A percentile compares a stretch with the other conserved stretches of the same genome.
These are phyloP conservation scores for Vanessa tameamea DNA, from an alignment of 1,140 invertebrate genomes.

Conservation along the genomic window DNA sequence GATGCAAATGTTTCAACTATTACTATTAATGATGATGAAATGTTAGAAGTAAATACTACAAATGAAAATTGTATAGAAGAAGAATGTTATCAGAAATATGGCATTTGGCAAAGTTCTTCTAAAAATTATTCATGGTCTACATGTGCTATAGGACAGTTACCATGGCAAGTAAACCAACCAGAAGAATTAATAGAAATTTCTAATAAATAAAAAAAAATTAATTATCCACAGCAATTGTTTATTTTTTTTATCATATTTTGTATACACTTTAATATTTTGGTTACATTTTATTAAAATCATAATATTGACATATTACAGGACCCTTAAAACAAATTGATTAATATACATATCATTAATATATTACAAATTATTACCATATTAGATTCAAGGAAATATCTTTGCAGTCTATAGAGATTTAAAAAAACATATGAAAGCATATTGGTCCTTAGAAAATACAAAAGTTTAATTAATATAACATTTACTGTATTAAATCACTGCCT, in stretches of 20 bases:
- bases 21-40: constrained; percentile 22
- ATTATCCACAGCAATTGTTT: constrained; percentile 70
- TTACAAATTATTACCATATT: constrained; percentile 58
- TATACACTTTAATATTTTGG: constrained; percentile 79
- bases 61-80: constrained; percentile 6
- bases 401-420: constrained; percentile 16
- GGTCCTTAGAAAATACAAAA: constrained; percentile 30
- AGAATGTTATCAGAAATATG: constrained; percentile 25
- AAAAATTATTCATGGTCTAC: constrained; percentile 48
- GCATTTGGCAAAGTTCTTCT: constrained; percentile 60
- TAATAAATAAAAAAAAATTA: constrained; percentile 38
- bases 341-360: constrained; percentile 73
- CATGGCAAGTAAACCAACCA: constrained; percentile 39
- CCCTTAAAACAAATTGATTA: constrained; percentile 70
- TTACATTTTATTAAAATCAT: constrained; percentile 70
- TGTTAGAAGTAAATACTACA: constrained; percentile 10
- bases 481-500: constrained; percentile 13
- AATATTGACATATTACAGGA: constrained; percentile 76
- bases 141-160: constrained; percentile 60
- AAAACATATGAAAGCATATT: constrained; percentile 24
- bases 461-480: constrained; percentile 11
- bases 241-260: constrained; percentile 74
- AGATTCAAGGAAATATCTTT: constrained; percentile 23
- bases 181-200: constrained; percentile 33
- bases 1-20: neutral